These are phyloP conservation scores for Borostomias antarcticus DNA, from an alignment of 2,797 vertebrate species.

Conservation along the genomic window DNA sequence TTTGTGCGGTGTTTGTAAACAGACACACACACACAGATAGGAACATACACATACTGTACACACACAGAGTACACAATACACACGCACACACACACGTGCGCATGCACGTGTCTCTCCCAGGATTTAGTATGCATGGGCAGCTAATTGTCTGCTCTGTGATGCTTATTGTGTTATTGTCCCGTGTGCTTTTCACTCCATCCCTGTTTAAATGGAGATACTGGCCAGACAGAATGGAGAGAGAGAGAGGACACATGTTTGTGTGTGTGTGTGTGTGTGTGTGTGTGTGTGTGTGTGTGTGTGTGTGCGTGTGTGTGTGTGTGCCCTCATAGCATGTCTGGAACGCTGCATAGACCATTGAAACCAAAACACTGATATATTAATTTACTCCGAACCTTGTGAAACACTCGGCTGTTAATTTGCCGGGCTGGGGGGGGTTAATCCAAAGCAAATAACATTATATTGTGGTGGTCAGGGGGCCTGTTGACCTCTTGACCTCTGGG, in stretches of 20 bases:
- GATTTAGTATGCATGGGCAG: conserved; percentile 38
- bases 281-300: conserved; percentile 16
- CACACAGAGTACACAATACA: conserved; percentile 29
- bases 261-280: conserved; percentile 11
- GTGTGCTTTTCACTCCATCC: conserved; percentile 45
- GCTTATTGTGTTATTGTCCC: conserved; percentile 60
- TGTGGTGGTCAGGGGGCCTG: conserved; percentile 60
- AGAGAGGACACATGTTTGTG: conserved; percentile 6
- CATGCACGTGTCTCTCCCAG: conserved; percentile 30
- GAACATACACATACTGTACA: conserved; percentile 36
- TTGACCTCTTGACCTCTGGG: conserved; percentile 52
- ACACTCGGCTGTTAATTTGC: conserved; percentile 20
- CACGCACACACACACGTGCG: conserved; percentile 27
- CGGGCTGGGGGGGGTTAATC: conserved; percentile 41
- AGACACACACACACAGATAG: conserved; percentile 44
- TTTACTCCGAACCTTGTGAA: conserved; percentile 49
- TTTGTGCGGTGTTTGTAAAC: conserved; percentile 25
- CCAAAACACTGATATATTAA: conserved; percentile 69
- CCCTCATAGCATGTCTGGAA: conserved; percentile 7
- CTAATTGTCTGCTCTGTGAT: conserved; percentile 64
- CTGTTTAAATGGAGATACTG: conserved; percentile 66
- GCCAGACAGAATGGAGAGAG: conserved; percentile 6
- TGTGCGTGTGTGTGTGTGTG: conserved; percentile 27
- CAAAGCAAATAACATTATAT: conserved; percentile 70
- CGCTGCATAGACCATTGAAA: conserved; percentile 45